Evolutionary conservation across 1,140 invertebrate genomes (phyloP).

Genomic region (Armadillidium nasatum): DNA sequence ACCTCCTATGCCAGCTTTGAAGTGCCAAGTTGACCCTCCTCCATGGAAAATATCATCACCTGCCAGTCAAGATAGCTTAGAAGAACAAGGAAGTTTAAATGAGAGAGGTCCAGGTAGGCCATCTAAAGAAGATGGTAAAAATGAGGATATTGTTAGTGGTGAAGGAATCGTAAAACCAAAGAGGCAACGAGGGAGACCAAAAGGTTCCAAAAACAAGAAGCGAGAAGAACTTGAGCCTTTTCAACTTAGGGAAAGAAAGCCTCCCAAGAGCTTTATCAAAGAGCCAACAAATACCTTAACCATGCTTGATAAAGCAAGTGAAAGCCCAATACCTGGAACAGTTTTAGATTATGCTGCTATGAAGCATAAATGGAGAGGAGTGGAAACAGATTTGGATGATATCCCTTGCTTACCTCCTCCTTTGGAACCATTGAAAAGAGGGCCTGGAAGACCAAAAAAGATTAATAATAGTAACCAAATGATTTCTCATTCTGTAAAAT

Average conservation of each 20-base stretch:
- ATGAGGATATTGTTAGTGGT: no score
- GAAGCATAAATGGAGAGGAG: conserved; percentile 57
- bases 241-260: conserved; percentile 27
- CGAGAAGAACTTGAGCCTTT: conserved; percentile 25
- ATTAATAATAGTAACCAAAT: conserved; percentile 17
- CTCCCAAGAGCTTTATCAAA: background rate
- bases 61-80: conserved; percentile 27
- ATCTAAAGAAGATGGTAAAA: conserved; percentile 18
- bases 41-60: conserved; percentile 27
- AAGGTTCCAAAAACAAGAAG: conserved; percentile 44
- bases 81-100: conserved; percentile 33
- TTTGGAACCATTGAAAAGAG: conserved; percentile 51
- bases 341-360: conserved; percentile 37
- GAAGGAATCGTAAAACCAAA: conserved; percentile 31
- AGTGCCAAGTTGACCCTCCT: conserved; percentile 41
- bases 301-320: background rate
- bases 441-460: conserved; percentile 58
- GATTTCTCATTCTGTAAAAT: no score
- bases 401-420: conserved; percentile 40
- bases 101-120: conserved; percentile 39
- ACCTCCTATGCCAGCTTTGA: conserved; percentile 41
- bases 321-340: background rate
- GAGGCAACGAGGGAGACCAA: conserved; percentile 36
- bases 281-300: background rate
- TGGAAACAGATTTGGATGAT: conserved; percentile 32